These are phyloP conservation scores for Andrena flavipes DNA, from an alignment of 2,888 invertebrate genomes.

Conservation along the genomic window DNA sequence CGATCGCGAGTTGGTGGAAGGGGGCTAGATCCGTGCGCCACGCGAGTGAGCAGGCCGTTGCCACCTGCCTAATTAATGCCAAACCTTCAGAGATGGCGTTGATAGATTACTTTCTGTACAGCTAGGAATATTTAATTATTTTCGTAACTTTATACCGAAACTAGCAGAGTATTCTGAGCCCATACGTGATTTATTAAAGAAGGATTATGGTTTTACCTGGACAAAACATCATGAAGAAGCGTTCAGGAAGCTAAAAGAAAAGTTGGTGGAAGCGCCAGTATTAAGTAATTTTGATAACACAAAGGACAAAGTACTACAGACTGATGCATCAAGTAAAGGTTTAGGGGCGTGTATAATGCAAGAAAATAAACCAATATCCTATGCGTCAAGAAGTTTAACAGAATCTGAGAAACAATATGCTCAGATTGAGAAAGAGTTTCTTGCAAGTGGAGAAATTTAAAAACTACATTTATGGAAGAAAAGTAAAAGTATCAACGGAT, in stretches of 20 bases:
- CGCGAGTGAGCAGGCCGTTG: too few species aligned
- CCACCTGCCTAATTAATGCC: too few species aligned
- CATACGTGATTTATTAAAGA: background rate
- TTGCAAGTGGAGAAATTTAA: background rate
- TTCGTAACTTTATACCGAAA: background rate
- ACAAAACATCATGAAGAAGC: background rate
- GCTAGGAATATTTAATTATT: constrained; percentile 1
- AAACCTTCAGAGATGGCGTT: too few species aligned
- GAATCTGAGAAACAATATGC: background rate
- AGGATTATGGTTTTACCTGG: background rate
- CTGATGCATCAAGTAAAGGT: background rate
- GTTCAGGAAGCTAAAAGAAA: background rate
- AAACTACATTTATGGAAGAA: background rate
- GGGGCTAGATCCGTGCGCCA: too few species aligned
- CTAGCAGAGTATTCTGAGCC: background rate
- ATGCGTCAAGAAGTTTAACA: background rate
- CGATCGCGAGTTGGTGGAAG: too few species aligned
- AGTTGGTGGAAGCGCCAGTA: background rate
- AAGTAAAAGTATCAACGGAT: background rate
- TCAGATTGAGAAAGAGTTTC: background rate
- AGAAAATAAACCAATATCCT: background rate
- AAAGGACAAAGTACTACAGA: background rate
- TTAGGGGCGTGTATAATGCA: background rate
- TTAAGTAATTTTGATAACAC: background rate
- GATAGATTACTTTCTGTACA: too few species aligned